Evolutionary conservation across 2,888 invertebrate species (phyloP).

Genomic region (Tiliacea citrago): DNA sequence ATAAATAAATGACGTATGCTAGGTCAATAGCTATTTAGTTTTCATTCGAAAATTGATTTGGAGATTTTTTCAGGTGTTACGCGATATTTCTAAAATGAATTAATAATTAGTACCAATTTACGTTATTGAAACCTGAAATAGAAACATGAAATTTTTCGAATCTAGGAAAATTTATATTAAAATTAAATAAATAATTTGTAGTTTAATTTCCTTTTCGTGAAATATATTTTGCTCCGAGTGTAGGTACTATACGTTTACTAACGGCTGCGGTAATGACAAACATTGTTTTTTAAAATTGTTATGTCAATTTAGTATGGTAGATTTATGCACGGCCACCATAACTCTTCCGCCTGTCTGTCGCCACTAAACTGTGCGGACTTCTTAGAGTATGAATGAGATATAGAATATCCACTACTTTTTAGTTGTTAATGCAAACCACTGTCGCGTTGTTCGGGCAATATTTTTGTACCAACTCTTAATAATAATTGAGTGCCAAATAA

Average conservation of each 20-base stretch:
- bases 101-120: not conserved
- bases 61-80: not conserved
- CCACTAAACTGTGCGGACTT: slow-evolving; percentile 44
- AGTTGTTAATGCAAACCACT: not conserved
- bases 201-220: slow-evolving; percentile 12
- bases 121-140: not conserved
- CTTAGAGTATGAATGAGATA: slow-evolving; percentile 37
- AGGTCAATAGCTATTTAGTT: not conserved
- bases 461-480: not conserved
- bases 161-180: not conserved
- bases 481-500: not conserved
- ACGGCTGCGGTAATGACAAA: slow-evolving; percentile 25
- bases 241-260: slow-evolving; percentile 21
- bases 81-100: not conserved
- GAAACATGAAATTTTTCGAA: not conserved
- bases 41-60: too few species aligned
- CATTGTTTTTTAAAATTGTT: slow-evolving; percentile 46
- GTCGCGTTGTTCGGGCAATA: not conserved
- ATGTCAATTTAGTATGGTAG: slow-evolving; percentile 47
- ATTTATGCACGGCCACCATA: slow-evolving; percentile 54
- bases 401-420: slow-evolving; percentile 1
- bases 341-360: slow-evolving; percentile 56
- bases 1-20: not conserved
- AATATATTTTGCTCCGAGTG: slow-evolving; percentile 25
- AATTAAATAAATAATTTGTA: slow-evolving; percentile 23